Base-by-base conservation (phyloP, 2,888 invertebrate genomes). In the Hemaris fuciformis region DNA sequence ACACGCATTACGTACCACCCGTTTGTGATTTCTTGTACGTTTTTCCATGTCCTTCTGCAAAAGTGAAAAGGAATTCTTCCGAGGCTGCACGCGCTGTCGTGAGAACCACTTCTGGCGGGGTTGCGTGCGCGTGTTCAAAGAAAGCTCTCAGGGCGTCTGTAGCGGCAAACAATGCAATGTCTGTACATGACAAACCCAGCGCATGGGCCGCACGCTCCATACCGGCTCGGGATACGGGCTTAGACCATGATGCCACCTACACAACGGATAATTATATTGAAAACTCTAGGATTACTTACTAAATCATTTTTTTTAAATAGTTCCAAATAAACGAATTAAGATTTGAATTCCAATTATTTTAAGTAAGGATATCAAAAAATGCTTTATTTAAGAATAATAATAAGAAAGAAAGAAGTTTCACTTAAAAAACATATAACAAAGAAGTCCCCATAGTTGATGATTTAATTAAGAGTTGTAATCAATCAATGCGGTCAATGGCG, bases 221-320 rank as follows among this genome's bases (percentile, higher is more conserved):
- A 13, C 91, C 82, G 0, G 93, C 93, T 5, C 93, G 84, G 6
- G 94, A 88, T 0, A 96, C 93, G 0, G 95, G 93, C 0, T 94
- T 93, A 0, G 96, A 96, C 96, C 96, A 96, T 0, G 95, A 94
- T 2, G 95, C 94, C 1, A 95, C 94, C 91, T 91, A 62, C 0
- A 66, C 2, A 13, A 53, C n/a, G n/a, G n/a, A n/a, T n/a, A n/a
- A n/a, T n/a, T n/a, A n/a, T n/a, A n/a, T n/a, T n/a, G n/a, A n/a
- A n/a, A n/a, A n/a, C n/a, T n/a, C 13, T n/a, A 5, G 34, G 13
- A 13, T 34, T 34, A 0, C 2, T 34, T 1, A 34, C 2, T 34
- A 2, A 34, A 3, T 10, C 1, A 41, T 2, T 3, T n/a, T n/a
- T n/a, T n/a, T n/a, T n/a, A n/a, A n/a, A n/a, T n/a, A n/a, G n/a